These are phyloP conservation scores for Epinephelus coioides DNA, from an alignment of 2,797 vertebrate species.

Conservation along the genomic window DNA sequence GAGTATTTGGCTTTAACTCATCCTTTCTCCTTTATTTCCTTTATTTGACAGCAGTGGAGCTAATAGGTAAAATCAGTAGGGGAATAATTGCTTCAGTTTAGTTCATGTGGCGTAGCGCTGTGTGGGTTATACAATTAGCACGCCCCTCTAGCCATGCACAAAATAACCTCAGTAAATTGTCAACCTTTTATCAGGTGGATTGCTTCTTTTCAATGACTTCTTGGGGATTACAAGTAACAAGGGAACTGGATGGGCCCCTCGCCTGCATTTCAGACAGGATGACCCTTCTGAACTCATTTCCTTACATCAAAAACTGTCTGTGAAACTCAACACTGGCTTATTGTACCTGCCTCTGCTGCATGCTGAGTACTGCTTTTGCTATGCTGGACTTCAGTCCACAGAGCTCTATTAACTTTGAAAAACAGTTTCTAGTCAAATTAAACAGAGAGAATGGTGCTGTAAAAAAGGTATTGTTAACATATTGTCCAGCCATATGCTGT, in stretches of 20 bases:
- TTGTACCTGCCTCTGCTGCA: constrained; percentile 35
- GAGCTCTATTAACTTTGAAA: not conserved
- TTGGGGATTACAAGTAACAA: not conserved
- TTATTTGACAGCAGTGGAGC: constrained; percentile 8
- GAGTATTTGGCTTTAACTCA: not conserved
- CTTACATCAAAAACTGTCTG: constrained; percentile 40
- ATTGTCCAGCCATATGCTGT: not conserved
- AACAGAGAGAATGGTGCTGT: not conserved
- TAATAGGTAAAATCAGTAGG: not conserved
- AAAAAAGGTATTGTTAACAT: not conserved
- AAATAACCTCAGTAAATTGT: not conserved
- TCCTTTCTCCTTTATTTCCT: not conserved
- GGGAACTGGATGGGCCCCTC: not conserved
- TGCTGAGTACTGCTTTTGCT: constrained; percentile 18
- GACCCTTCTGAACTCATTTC: constrained; percentile 49
- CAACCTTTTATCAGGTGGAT: not conserved
- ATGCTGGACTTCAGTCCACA: constrained; percentile 8
- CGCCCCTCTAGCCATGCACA: not conserved
- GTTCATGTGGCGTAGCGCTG: not conserved
- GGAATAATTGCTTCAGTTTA: not conserved
- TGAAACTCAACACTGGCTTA: constrained; percentile 39
- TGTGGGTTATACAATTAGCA: not conserved
- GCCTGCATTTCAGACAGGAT: constrained; percentile 36
- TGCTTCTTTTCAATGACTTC: not conserved
- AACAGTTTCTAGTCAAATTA: not conserved